Conservation (phyloP, 2,888 invertebrate species). For the Cancer borealis region DNA sequence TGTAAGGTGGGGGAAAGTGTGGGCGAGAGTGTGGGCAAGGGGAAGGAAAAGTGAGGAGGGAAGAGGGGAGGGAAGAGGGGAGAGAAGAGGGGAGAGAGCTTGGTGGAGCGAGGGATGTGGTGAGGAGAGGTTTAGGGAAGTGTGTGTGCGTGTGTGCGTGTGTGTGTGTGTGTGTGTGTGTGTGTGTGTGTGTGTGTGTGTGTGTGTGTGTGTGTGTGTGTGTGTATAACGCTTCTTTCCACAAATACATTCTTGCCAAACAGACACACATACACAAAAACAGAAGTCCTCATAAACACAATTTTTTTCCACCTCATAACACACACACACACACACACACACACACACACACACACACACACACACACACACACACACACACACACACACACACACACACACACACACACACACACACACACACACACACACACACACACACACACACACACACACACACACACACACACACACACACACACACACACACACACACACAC, state of each 20-base stretch:
- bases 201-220: slow-evolving; percentile 36
- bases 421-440: slow-evolving; percentile 15
- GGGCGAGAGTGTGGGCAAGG: not conserved
- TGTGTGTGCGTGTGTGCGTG: slow-evolving; percentile 51
- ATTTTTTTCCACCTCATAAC: not conserved
- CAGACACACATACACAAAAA: not conserved
- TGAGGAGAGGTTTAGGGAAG: not conserved
- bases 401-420: slow-evolving; percentile 38
- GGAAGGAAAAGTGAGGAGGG: not conserved
- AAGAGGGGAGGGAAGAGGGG: not conserved
- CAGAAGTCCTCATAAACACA: not conserved
- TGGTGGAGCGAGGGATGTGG: not conserved
- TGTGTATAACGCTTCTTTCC: not conserved
- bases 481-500: slow-evolving; percentile 45
- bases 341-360: slow-evolving; percentile 44
- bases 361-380: slow-evolving; percentile 51
- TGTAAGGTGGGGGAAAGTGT: not conserved
- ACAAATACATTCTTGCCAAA: too few species aligned
- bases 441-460: slow-evolving; percentile 15
- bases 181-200: slow-evolving; percentile 47
- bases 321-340: not conserved
- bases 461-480: slow-evolving; percentile 50
- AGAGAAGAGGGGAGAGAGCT: not conserved
- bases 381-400: slow-evolving; percentile 10
- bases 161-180: slow-evolving; percentile 49